Evolutionary conservation across 2,113 vertebrate species (phyloP).

Genomic region (Clarias magur): DNA sequence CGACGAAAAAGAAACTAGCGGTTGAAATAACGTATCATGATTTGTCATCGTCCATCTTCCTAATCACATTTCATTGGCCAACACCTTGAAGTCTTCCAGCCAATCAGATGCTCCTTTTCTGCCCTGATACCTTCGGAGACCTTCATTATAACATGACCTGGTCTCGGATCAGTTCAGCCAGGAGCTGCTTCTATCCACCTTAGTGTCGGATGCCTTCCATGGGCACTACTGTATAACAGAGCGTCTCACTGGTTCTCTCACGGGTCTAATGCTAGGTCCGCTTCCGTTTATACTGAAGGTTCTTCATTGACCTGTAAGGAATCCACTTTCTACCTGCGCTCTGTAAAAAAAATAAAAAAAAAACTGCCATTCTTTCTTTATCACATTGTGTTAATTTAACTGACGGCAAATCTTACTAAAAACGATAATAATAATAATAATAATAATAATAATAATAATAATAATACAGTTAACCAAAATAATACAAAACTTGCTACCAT

Average conservation of each 20-base stretch:
- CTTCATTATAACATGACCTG: not conserved
- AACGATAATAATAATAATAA: not conserved
- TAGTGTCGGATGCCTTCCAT: not conserved
- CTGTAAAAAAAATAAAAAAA: slow-evolving; percentile 10
- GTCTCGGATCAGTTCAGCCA: not conserved
- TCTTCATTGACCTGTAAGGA: not conserved
- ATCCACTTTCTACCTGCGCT: not conserved
- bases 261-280: not conserved
- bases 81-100: not conserved
- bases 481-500: slow-evolving; percentile 68
- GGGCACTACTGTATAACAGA: not conserved
- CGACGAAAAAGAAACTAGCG: not conserved
- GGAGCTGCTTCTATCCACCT: not conserved
- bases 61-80: slow-evolving; percentile 63
- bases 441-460: slow-evolving; percentile 53
- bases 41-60: slow-evolving; percentile 18
- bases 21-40: not conserved
- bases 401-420: slow-evolving; percentile 51
- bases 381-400: slow-evolving; percentile 48
- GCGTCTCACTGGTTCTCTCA: not conserved
- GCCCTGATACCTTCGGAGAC: not conserved
- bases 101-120: not conserved
- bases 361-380: slow-evolving; percentile 67
- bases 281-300: not conserved
- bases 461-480: slow-evolving; percentile 59